Evolutionary conservation across 2,888 invertebrate genomes (phyloP).

Genomic region (Candidula unifasciata): DNA sequence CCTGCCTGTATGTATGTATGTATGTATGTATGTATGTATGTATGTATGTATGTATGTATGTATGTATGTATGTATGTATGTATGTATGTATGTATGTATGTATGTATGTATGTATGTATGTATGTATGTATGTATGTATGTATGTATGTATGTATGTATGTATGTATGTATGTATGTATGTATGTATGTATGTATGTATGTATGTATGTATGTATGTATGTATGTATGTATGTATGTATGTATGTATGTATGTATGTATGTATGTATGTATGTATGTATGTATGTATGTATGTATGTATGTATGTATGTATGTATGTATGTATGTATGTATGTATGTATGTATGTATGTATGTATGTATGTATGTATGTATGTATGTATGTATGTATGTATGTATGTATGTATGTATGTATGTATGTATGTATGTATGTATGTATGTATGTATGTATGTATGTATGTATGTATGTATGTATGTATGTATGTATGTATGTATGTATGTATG

Average conservation of each 20-base stretch:
- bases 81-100: not conserved
- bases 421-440: too few relatives aligned
- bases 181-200: not conserved
- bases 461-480: too few relatives aligned
- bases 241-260: constrained; percentile 5
- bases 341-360: not conserved
- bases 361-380: too few relatives aligned
- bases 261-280: not conserved
- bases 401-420: too few relatives aligned
- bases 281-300: not conserved
- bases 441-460: too few relatives aligned
- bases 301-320: constrained; percentile 6
- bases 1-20: not conserved
- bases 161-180: constrained; percentile 3
- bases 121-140: constrained; percentile 8
- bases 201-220: constrained; percentile 7
- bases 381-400: too few relatives aligned
- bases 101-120: constrained; percentile 8
- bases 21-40: not conserved
- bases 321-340: not conserved
- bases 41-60: not conserved
- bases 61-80: not conserved
- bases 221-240: constrained; percentile 10
- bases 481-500: too few relatives aligned
- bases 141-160: constrained; percentile 8